These are phyloP conservation scores for Bufo gargarizans DNA, from an alignment of 2,113 vertebrate species.

Conservation along the genomic window DNA sequence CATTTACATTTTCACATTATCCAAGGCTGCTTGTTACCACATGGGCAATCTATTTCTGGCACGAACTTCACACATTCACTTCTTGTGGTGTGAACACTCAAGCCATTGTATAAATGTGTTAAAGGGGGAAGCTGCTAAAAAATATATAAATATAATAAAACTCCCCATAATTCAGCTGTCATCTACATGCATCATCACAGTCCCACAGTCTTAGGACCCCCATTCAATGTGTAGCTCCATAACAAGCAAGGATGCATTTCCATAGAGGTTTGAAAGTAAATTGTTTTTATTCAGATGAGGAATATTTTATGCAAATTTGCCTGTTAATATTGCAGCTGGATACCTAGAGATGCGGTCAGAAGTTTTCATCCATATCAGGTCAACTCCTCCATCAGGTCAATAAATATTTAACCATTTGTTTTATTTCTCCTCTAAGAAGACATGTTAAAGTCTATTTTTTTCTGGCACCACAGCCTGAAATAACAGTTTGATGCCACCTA, in stretches of 20 bases:
- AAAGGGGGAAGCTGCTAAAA: not conserved
- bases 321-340: slow-evolving; percentile 1
- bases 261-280: not conserved
- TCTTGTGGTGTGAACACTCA: not conserved
- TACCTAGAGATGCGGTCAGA: not conserved
- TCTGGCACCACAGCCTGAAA: not conserved
- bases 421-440: not conserved
- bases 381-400: not conserved
- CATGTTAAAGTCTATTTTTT: not conserved
- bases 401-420: not conserved
- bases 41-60: not conserved
- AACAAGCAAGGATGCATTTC: not conserved
- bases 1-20: not conserved
- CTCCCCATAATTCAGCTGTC: not conserved
- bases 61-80: not conserved
- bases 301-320: not conserved
- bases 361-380: not conserved
- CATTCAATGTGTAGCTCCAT: not conserved
- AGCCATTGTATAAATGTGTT: not conserved
- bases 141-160: not conserved
- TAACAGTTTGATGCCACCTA: too few species aligned
- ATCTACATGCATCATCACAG: not conserved
- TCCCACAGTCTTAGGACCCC: not conserved
- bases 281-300: slow-evolving; percentile 19
- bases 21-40: too few species aligned